A percentile compares a stretch with the other conserved stretches of the same genome.
Conservation (phyloP, 2,888 invertebrate species). For the Drosophila peninsularis region DNA sequence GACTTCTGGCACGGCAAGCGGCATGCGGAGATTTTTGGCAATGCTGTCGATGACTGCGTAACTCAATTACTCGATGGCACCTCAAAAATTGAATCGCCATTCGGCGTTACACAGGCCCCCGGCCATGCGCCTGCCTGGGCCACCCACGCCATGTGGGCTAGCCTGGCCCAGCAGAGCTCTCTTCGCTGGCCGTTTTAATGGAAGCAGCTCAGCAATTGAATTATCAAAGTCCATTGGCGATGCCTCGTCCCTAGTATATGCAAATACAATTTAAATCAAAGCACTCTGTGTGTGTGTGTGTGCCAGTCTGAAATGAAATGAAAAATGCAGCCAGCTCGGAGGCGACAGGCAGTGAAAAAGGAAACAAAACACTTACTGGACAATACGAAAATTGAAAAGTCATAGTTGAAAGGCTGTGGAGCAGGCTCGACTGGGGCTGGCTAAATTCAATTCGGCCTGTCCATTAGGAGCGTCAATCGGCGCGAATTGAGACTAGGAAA, state of each 20-base stretch:
- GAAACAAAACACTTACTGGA: constrained; percentile 26
- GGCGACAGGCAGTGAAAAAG: constrained; percentile 12
- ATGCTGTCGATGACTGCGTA: constrained; percentile 33
- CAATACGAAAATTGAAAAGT: constrained; percentile 45
- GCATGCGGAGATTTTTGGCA: neutral
- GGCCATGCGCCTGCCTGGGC: neutral
- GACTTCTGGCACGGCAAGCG: too few relatives aligned
- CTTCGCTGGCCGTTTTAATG: constrained; percentile 21
- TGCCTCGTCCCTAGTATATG: constrained; percentile 20
- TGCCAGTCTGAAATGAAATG: neutral
- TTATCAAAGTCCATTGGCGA: constrained; percentile 67
- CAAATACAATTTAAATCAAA: constrained; percentile 69
- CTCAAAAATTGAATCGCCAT: constrained; percentile 70
- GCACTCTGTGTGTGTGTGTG: constrained; percentile 20
- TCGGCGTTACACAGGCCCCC: constrained; percentile 9
- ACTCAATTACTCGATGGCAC: constrained; percentile 69
- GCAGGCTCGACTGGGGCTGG: neutral
- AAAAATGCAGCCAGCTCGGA: constrained; percentile 1
- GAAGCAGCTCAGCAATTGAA: constrained; percentile 58
- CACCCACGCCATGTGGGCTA: neutral
- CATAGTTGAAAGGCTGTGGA: constrained; percentile 33
- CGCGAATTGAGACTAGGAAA: neutral
- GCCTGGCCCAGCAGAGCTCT: neutral
- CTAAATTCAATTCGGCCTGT: constrained; percentile 21
- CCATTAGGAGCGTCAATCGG: constrained; percentile 32